A percentile compares a stretch with the other conserved stretches of the same genome.
phyloP scores from a whole-genome alignment of 2,797 vertebrate species.

The Centroberyx gerrardi region DNA sequence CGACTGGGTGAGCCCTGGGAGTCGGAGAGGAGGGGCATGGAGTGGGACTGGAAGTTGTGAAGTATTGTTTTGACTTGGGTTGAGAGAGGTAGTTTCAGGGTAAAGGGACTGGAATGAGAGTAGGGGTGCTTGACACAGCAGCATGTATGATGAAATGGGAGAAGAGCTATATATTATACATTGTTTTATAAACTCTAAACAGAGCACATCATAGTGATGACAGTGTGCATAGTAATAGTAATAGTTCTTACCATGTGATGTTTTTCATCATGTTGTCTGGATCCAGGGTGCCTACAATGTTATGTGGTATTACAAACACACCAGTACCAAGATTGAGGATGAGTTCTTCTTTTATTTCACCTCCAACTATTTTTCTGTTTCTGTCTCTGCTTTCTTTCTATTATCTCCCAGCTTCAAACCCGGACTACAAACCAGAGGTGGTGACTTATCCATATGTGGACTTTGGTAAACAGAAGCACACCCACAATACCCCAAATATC shows the following conservation, averaged over 20 bases:
- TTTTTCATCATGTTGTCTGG: too few relatives aligned
- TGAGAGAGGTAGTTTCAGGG: slow-evolving; percentile 48
- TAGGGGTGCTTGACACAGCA: slow-evolving; percentile 35
- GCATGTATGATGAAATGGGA: slow-evolving; percentile 36
- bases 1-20: slow-evolving; percentile 83
- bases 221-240: background rate
- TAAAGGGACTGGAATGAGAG: slow-evolving; percentile 63
- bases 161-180: background rate
- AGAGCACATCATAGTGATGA: background rate
- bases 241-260: background rate
- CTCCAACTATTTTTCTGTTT: background rate
- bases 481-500: background rate
- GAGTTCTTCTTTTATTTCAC: slow-evolving; percentile 1
- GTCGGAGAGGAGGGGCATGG: background rate
- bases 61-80: slow-evolving; percentile 35
- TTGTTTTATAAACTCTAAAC: background rate
- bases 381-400: background rate
- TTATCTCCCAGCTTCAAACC: slow-evolving; percentile 78
- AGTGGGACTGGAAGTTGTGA: background rate
- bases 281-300: background rate
- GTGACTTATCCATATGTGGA: slow-evolving; percentile 92
- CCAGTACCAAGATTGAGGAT: background rate
- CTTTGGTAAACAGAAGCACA: slow-evolving; percentile 88
- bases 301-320: slow-evolving; percentile 2
- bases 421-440: slow-evolving; percentile 88